Evolutionary conservation across 2,888 invertebrate genomes (phyloP), one percentile per base, ranked within the genome.

Genomic region (Diarsia brunnea): DNA sequence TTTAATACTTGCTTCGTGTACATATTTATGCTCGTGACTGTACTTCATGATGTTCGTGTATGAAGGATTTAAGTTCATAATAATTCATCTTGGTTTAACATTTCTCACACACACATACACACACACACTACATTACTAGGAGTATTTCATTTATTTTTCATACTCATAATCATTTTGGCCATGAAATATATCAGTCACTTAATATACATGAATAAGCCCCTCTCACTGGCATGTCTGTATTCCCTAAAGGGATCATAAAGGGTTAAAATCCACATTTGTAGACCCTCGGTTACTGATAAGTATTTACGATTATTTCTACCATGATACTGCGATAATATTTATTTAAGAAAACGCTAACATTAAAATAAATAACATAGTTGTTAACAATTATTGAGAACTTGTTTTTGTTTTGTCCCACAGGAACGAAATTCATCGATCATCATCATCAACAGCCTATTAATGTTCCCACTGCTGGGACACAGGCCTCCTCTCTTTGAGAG

Each of bases 21-120:
- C 38, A 38, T 38, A 38, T 38, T 38, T 8, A 38, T 38, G 38
- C 38, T 38, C 38, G 7, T 38, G 7, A 38, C 38, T 38, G 38
- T 38, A 38, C 38, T 1, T 38, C 16, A n/a, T 78, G 47, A 64
- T 75, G 43, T 8, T 8, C 38, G 7, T 81, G 4, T 82, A 60
- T 49, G 69, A 61, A 60, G 65, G 60, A 83, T 79, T 78, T 79
- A 75, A 75, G 45, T 58, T 38, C 10, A 31, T 58, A 53, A 31
- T 58, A 53, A 82, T 79, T 61, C 71, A 58, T 82, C 73, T 76
- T 53, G 49, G 38, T 71, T 81, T 76, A 81, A 65, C 75, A 81
- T 75, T 64, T n/a, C n/a, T n/a, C n/a, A n/a, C n/a, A n/a, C n/a
- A n/a, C n/a, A n/a, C n/a, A n/a, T n/a, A n/a, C n/a, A n/a, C n/a